Evolutionary conservation across 1,140 invertebrate species (phyloP).

Genomic region (Hydropsyche tenuis): DNA sequence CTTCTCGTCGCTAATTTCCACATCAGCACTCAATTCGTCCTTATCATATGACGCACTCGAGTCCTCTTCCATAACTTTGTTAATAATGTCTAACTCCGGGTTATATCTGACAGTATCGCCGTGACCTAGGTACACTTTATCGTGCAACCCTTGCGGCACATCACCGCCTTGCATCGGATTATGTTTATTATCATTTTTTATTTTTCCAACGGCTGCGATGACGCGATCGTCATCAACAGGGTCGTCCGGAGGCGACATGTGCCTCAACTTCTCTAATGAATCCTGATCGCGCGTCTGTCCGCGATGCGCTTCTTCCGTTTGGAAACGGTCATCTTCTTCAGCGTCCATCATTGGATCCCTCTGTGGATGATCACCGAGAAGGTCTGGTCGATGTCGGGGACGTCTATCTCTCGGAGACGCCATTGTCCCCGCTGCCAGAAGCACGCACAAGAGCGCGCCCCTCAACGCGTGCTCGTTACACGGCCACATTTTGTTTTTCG

Average conservation of each 20-base stretch:
- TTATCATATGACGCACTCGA: slow-evolving; percentile 47
- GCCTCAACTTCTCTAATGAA: slow-evolving; percentile 38
- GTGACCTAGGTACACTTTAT: slow-evolving; percentile 60
- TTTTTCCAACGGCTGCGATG: slow-evolving; percentile 10
- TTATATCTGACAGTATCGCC: slow-evolving; percentile 63
- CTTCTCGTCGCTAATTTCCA: slow-evolving; percentile 5
- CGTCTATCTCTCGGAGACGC: slow-evolving; percentile 42
- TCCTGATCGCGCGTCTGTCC: slow-evolving; percentile 24
- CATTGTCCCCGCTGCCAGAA: slow-evolving; percentile 22
- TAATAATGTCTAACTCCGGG: slow-evolving; percentile 60
- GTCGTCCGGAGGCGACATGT: slow-evolving; percentile 25
- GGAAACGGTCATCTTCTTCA: slow-evolving; percentile 15
- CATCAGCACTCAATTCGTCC: slow-evolving; percentile 6
- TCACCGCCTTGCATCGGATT: slow-evolving; percentile 28
- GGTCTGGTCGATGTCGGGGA: slow-evolving; percentile 44
- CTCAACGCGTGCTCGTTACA: not conserved
- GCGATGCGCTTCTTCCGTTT: slow-evolving; percentile 19
- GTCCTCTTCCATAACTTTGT: slow-evolving; percentile 48
- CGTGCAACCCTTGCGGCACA: slow-evolving; percentile 35
- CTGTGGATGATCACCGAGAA: slow-evolving; percentile 12
- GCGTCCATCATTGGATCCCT: not conserved
- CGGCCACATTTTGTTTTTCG: not conserved
- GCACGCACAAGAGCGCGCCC: slow-evolving; percentile 35
- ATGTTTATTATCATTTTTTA: slow-evolving; percentile 33
- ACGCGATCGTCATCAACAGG: slow-evolving; percentile 6